phyloP scores from a whole-genome alignment of 2,888 invertebrate genomes.

The Myopa tessellatipennis region DNA sequence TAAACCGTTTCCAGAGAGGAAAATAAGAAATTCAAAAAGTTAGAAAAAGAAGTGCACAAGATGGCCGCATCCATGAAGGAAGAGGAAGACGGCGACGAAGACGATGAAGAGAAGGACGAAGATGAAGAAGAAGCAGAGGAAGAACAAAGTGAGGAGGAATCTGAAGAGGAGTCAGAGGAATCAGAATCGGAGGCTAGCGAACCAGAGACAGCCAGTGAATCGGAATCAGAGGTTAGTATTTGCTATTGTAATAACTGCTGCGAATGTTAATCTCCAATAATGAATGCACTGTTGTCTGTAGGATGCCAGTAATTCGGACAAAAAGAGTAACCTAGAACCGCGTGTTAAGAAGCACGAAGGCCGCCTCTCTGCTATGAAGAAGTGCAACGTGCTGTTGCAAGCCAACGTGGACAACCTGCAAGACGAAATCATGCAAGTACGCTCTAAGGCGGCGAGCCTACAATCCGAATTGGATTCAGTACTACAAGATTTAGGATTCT shows the following conservation, averaged over 20 bases:
- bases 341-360: slow-evolving; percentile 82
- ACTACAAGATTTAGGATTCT: slow-evolving; percentile 83
- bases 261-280: neutral
- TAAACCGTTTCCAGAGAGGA: slow-evolving; percentile 72
- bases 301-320: slow-evolving; percentile 76
- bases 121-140: slow-evolving; percentile 66
- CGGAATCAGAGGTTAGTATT: slow-evolving; percentile 74
- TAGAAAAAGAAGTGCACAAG: slow-evolving; percentile 90
- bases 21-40: slow-evolving; percentile 82
- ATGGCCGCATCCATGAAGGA: slow-evolving; percentile 91
- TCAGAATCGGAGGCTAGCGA: slow-evolving; percentile 74
- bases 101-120: slow-evolving; percentile 75
- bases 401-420: slow-evolving; percentile 89
- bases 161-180: slow-evolving; percentile 71
- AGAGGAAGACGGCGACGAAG: slow-evolving; percentile 78
- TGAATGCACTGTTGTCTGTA: slow-evolving; percentile 54
- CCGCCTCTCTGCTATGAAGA: slow-evolving; percentile 82
- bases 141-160: slow-evolving; percentile 61
- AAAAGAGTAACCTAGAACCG: slow-evolving; percentile 75
- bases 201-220: slow-evolving; percentile 69
- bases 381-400: slow-evolving; percentile 87
- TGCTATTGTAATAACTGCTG: neutral
- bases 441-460: slow-evolving; percentile 80
- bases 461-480: slow-evolving; percentile 89
- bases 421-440: slow-evolving; percentile 85